Conservation (phyloP, 2,113 vertebrate genomes). For the Casuarius casuarius region DNA sequence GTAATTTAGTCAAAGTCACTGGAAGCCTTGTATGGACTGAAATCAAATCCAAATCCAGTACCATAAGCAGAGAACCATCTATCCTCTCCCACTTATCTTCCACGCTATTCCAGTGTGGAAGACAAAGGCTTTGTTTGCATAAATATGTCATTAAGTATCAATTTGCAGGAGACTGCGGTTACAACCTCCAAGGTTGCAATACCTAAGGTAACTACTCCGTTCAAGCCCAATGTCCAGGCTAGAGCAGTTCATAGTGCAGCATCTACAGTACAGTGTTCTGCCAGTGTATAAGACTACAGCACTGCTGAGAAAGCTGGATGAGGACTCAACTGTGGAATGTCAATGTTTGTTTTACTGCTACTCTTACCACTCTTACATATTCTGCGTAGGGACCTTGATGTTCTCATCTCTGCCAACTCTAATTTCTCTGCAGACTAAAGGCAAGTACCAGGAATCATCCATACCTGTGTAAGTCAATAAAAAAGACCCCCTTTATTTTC, state of each 20-base stretch:
- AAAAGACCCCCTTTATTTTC: background rate
- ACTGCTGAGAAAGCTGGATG: background rate
- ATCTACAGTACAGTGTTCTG: background rate
- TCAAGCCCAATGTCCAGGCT: background rate
- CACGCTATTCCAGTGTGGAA: background rate
- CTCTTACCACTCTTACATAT: background rate
- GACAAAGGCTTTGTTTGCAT: background rate
- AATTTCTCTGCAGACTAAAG: background rate
- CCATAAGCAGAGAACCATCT: background rate
- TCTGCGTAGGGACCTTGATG: background rate
- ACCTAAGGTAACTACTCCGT: background rate
- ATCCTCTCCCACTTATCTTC: background rate
- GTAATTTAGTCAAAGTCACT: background rate
- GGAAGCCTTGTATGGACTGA: background rate
- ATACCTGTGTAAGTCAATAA: rapidly evolving
- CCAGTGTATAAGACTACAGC: background rate
- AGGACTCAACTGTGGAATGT: background rate
- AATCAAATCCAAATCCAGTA: background rate
- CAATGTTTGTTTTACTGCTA: background rate
- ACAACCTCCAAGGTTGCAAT: background rate
- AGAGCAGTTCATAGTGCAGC: no score
- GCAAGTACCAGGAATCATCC: background rate
- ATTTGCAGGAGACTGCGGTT: background rate
- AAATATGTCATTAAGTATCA: background rate
- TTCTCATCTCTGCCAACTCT: background rate